Conservation (phyloP, 2,888 invertebrate genomes). For the Leuctra nigra region DNA sequence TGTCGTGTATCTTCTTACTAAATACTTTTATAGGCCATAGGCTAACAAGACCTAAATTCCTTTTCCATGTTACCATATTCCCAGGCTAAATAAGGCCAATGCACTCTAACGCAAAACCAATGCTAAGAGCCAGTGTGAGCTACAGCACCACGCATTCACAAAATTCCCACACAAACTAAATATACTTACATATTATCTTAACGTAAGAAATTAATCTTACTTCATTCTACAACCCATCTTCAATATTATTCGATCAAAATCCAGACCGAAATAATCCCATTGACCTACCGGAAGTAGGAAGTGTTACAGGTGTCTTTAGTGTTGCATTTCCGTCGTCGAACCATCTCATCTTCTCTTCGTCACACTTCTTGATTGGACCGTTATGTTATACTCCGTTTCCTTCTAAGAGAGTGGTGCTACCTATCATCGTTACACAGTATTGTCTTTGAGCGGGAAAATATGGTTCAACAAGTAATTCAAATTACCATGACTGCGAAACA, state of each 20-base stretch:
- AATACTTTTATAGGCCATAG: conserved; percentile 6
- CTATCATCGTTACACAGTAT: no score
- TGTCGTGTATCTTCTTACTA: no score
- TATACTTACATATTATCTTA: not conserved
- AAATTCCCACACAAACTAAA: not conserved
- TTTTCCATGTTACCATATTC: conserved; percentile 14
- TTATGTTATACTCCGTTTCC: not conserved
- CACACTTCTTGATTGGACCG: not conserved
- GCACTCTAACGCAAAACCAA: conserved; percentile 11
- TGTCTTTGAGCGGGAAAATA: no score
- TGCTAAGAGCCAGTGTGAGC: not conserved
- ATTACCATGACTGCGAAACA: no score
- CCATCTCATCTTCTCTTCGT: not conserved
- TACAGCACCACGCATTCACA: not conserved
- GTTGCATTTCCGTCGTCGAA: conserved; percentile 12
- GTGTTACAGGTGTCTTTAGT: conserved; percentile 25
- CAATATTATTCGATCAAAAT: conserved; percentile 14
- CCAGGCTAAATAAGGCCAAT: conserved; percentile 18
- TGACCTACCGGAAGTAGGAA: conserved; percentile 31
- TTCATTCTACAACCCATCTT: conserved; percentile 20
- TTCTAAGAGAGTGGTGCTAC: not conserved
- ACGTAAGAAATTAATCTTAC: not conserved
- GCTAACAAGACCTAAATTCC: not conserved
- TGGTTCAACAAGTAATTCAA: no score
- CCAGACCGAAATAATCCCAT: conserved; percentile 26